These are phyloP conservation scores for Sycophaga agraensis DNA, from an alignment of 1,140 invertebrate genomes.

Conservation along the genomic window DNA sequence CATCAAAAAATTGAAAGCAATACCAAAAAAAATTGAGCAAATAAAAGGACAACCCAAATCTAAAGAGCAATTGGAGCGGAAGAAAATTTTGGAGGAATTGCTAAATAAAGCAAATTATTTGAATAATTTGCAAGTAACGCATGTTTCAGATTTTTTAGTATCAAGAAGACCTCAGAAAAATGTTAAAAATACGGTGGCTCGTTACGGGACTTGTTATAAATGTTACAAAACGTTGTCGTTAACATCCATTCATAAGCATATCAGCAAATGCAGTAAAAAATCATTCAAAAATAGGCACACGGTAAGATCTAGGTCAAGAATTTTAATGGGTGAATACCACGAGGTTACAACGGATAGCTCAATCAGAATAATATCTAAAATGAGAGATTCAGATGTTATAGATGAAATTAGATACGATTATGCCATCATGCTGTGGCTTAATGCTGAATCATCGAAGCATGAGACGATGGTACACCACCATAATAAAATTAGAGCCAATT, in stretches of 20 bases:
- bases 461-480: background rate
- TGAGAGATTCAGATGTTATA: background rate
- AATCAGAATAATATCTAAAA: background rate
- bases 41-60: too few species aligned
- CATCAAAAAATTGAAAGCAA: background rate
- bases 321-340: background rate
- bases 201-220: background rate
- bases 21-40: background rate
- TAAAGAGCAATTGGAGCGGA: too few species aligned
- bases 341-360: background rate
- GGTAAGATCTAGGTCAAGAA: background rate
- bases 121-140: background rate
- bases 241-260: background rate
- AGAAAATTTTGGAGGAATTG: background rate
- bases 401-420: background rate
- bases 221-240: background rate
- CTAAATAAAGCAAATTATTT: background rate
- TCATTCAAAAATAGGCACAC: background rate
- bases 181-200: background rate
- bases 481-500: background rate
- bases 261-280: background rate
- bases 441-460: background rate
- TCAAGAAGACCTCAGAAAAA: background rate
- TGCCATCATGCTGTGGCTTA: background rate
- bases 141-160: background rate